Base-by-base conservation (phyloP, 2,888 invertebrate genomes). In the Drosophila quinaria region DNA sequence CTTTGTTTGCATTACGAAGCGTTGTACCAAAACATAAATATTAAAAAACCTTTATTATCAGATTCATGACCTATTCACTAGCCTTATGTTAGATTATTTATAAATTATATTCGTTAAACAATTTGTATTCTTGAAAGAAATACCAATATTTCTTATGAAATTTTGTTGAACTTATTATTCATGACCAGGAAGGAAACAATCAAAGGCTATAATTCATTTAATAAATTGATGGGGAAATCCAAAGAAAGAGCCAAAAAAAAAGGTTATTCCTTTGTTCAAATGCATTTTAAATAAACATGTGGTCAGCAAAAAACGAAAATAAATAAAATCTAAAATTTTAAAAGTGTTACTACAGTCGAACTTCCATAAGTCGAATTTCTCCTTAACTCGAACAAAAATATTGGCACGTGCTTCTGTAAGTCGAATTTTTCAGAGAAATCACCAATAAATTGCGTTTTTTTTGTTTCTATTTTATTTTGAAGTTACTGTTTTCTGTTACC, bases 181-280 rank as follows among this genome's bases (percentile, higher is more conserved):
- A 51, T n/a, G 35, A 65, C 29, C 58, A 51, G 64, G 51, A 65
- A 51, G 64, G 46, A 65, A 65, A 47, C 60, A 60, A 51, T 39
- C 31, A 8, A 10, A 33, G 17, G 33, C 50, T 31, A 52, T 60
- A 65, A 51, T 33, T 46, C 50, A 47, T 65, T 64, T 50, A n/a
- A 33, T 59, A 47, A 47, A 47, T 29, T 47, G 25, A 31, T 47
- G 47, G 49, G 29, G 4, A n/a, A 39, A 39, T 6, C 17, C 35
- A 46, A 54, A 44, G 46, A 54, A 62, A 56, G 37, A 47, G 29
- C 4, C 19, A 19, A 17, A 47, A 25, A 37, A 29, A 56, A 46
- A 46, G 15, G 13, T 17, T 9, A 39, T 51, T 52, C 44, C 60
- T 60, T 60, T 65, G 58, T 64, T 64, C n/a, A 49, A 58, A 37